Base-by-base conservation (phyloP, 2,888 invertebrate species). In the Tenthredo notha region DNA sequence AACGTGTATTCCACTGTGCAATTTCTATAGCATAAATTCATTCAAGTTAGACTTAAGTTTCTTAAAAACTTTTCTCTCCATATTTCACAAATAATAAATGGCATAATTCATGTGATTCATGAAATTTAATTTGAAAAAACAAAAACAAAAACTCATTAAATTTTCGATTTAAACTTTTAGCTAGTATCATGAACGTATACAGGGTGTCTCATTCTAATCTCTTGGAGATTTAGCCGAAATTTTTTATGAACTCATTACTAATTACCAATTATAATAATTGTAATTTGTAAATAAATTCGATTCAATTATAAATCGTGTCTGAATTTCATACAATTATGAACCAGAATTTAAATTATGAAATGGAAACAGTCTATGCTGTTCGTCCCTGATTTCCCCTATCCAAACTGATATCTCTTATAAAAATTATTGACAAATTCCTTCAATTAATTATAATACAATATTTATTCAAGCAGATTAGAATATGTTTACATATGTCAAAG, bases 401-500 rank as follows among this genome's bases (percentile, higher is more conserved):
- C 21, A 9, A 21, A 58, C 21, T 4, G 18, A 6, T 50, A 18
- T n/a, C 33, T 18, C 5, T 18, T n/a, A n/a, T n/a, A 9, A 21
- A 74, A 6, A 43, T 40, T 21, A 21, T 43, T 37, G 21, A 72
- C 21, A 21, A 43, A 40, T 40, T n/a, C 43, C 12, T 25, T 21
- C 72, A 4, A 21, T 54, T 29, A 9, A 65, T 65, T 65, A 80
- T 67, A 25, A 61, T 61, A 65, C 33, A 80, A 40, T 80, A 40
- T 80, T 80, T 80, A 80, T 80, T 80, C 33, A 84, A 43, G 29
- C 29, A 7, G 43, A n/a, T 83, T 54, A 58, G 15, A n/a, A 83
- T 43, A 78, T 50, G 21, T 15, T 50, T 65, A 12, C 21, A 75
- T 84, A 18, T n/a, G 40, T 12, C 37, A 58, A 80, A 87, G 86